Evolutionary conservation across 2,888 invertebrate genomes (phyloP).

Genomic region (Chymomyza caudatula): DNA sequence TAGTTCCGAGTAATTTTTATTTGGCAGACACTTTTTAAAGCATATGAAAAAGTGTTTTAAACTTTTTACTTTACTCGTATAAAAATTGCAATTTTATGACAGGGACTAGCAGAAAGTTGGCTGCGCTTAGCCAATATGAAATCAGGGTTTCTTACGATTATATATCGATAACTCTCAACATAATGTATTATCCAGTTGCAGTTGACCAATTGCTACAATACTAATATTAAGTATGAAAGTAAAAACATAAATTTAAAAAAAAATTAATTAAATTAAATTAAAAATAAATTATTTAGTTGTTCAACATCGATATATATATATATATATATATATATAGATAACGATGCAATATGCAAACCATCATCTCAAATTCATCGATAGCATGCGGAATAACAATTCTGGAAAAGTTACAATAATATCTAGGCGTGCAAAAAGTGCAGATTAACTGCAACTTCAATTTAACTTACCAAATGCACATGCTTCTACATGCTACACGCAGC

Average conservation of each 20-base stretch:
- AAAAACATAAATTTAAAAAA: no score
- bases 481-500: constrained; percentile 9
- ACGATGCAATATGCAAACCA: neutral
- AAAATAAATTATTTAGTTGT: neutral
- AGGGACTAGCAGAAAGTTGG: constrained; percentile 66
- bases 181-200: no score
- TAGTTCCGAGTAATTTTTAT: constrained; percentile 13
- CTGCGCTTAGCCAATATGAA: constrained; percentile 41
- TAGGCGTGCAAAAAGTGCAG: constrained; percentile 34
- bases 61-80: constrained; percentile 43
- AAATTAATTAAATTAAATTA: neutral
- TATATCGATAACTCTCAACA: neutral
- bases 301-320: neutral
- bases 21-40: constrained; percentile 34
- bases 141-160: neutral
- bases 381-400: neutral
- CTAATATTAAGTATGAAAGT: no score
- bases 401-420: neutral
- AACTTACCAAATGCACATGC: neutral
- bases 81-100: constrained; percentile 67
- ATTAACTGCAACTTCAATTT: neutral
- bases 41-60: constrained; percentile 34
- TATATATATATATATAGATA: neutral
- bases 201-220: no score
- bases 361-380: neutral